phyloP scores from a whole-genome alignment of 2,888 invertebrate genomes.

The Euplexia lucipara region DNA sequence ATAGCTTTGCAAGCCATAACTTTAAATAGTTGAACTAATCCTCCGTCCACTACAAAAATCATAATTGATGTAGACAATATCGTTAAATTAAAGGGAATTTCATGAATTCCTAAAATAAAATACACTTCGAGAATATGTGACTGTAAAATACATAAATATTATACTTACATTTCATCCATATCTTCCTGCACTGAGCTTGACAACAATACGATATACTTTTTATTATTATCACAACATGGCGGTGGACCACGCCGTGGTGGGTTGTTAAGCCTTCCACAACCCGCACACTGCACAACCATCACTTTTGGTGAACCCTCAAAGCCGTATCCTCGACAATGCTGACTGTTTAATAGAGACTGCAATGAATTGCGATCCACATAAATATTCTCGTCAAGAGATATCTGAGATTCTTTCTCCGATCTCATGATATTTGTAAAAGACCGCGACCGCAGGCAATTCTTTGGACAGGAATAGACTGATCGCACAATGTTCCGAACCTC shows the following conservation, averaged over 20 bases:
- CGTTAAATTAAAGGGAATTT: too few relatives aligned
- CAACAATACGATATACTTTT: slow-evolving; percentile 64
- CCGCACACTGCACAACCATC: slow-evolving; percentile 67
- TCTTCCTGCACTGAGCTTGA: slow-evolving; percentile 44
- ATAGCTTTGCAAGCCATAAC: not conserved
- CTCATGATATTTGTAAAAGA: slow-evolving; percentile 55
- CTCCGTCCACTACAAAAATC: not conserved
- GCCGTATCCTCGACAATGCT: slow-evolving; percentile 34
- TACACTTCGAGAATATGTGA: too few relatives aligned
- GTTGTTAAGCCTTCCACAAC: slow-evolving; percentile 53
- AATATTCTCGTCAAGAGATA: slow-evolving; percentile 61
- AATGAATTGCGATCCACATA: slow-evolving; percentile 61
- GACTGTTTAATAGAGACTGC: slow-evolving; percentile 54
- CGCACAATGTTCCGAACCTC: slow-evolving; percentile 69
- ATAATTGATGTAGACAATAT: not conserved
- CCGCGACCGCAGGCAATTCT: slow-evolving; percentile 21
- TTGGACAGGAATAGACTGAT: slow-evolving; percentile 36
- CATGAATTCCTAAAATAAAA: too few relatives aligned
- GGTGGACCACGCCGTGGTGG: slow-evolving; percentile 26
- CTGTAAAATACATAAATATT: too few relatives aligned
- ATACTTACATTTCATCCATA: slow-evolving; percentile 33
- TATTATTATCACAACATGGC: slow-evolving; percentile 52
- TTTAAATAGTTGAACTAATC: not conserved
- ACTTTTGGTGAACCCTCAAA: slow-evolving; percentile 59
- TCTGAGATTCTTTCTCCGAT: slow-evolving; percentile 70